Evolutionary conservation across 2,113 vertebrate species (phyloP).

Genomic region (Gymnobelideus leadbeateri): DNA sequence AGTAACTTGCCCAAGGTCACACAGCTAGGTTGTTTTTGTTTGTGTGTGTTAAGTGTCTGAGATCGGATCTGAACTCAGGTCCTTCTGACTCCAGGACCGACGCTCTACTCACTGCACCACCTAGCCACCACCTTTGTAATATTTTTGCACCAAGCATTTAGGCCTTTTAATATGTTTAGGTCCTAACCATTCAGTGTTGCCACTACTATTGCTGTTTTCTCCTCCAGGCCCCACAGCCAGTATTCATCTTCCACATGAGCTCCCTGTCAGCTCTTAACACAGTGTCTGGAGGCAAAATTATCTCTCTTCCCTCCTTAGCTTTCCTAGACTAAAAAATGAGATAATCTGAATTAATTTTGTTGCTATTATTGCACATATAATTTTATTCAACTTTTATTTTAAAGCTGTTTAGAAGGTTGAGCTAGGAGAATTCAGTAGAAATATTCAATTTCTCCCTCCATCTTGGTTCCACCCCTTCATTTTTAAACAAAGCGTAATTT

Average conservation of each 20-base stretch:
- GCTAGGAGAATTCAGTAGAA: neutral
- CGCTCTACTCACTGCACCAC: too few relatives aligned
- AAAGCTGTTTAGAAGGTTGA: neutral
- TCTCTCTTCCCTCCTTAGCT: neutral
- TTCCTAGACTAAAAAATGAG: too few relatives aligned
- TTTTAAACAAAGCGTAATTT: neutral
- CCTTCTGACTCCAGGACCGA: too few relatives aligned
- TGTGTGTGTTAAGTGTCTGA: too few relatives aligned
- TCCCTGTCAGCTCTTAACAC: neutral
- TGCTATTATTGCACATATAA: neutral
- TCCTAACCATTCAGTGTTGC: too few relatives aligned
- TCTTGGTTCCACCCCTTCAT: neutral
- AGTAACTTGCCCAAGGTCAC: too few relatives aligned
- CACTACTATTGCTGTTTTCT: neutral
- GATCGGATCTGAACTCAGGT: too few relatives aligned
- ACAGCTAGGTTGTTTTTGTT: too few relatives aligned
- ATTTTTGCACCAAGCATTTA: neutral
- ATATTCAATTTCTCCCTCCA: too few relatives aligned
- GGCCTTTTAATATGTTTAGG: neutral
- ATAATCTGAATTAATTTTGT: too few relatives aligned
- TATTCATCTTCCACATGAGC: neutral
- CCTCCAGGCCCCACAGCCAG: neutral
- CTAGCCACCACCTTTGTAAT: neutral
- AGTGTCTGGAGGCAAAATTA: neutral
- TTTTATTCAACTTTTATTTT: neutral